These are phyloP conservation scores for Brachyptera putata DNA, from an alignment of 2,888 invertebrate genomes.

Conservation along the genomic window DNA sequence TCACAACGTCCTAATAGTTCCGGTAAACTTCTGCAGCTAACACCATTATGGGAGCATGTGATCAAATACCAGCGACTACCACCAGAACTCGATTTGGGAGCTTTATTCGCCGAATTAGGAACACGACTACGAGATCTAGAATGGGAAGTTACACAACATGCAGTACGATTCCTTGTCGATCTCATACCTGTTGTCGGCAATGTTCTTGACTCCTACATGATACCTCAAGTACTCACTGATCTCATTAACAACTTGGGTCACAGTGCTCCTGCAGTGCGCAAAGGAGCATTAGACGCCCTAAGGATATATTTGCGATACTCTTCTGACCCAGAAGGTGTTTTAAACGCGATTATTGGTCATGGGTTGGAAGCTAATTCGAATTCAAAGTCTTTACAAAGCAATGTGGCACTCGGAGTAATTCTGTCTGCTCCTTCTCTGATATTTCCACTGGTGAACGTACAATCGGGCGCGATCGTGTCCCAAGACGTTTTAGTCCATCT, in stretches of 20 bases:
- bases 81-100: slow-evolving; percentile 58
- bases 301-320: slow-evolving; percentile 68
- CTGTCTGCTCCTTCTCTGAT: slow-evolving; percentile 61
- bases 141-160: slow-evolving; percentile 80
- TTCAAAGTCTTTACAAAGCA: slow-evolving; percentile 52
- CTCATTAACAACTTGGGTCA: slow-evolving; percentile 76
- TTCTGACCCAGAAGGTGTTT: slow-evolving; percentile 61
- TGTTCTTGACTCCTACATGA: slow-evolving; percentile 64
- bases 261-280: slow-evolving; percentile 72
- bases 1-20: slow-evolving; percentile 8
- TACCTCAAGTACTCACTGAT: slow-evolving; percentile 55
- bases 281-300: slow-evolving; percentile 72
- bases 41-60: slow-evolving; percentile 77
- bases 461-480: slow-evolving; percentile 29
- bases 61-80: slow-evolving; percentile 68
- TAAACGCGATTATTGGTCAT: slow-evolving; percentile 59
- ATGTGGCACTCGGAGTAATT: slow-evolving; percentile 61
- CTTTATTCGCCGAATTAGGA: slow-evolving; percentile 66
- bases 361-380: slow-evolving; percentile 60
- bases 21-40: slow-evolving; percentile 50
- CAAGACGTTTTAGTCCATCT: slow-evolving; percentile 40
- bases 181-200: slow-evolving; percentile 66
- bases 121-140: slow-evolving; percentile 73
- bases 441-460: slow-evolving; percentile 47
- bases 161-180: slow-evolving; percentile 72